Evolutionary conservation across 1,140 invertebrate genomes (phyloP).

Genomic region (Drusus annulatus): DNA sequence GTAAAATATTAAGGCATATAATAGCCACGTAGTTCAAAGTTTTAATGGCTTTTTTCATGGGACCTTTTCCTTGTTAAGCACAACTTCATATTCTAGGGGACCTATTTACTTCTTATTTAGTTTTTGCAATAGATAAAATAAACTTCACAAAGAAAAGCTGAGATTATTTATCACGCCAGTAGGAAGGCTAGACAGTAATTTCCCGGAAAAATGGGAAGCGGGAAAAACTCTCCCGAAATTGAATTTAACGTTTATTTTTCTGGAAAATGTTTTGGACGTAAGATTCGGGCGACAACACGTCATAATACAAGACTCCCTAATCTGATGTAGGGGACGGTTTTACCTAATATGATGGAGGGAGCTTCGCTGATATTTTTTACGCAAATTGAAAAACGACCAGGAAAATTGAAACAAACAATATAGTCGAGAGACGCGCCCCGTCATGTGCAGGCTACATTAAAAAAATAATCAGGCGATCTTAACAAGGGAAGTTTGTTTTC

Average conservation of each 20-base stretch:
- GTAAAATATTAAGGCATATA: constrained; percentile 23
- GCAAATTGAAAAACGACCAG: constrained; percentile 34
- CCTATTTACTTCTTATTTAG: constrained; percentile 23
- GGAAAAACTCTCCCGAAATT: constrained; percentile 1
- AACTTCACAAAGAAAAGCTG: background rate
- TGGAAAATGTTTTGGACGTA: background rate
- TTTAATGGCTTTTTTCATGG: constrained; percentile 40
- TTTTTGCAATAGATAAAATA: constrained; percentile 26
- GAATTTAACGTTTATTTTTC: constrained; percentile 13
- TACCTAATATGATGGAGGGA: background rate
- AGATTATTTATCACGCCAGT: background rate
- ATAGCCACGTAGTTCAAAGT: constrained; percentile 31
- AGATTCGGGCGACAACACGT: constrained; percentile 25
- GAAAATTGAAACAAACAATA: constrained; percentile 35
- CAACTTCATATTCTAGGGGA: constrained; percentile 18
- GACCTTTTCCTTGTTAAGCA: constrained; percentile 19
- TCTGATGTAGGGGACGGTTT: background rate
- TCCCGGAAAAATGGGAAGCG: background rate
- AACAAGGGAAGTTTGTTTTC: constrained; percentile 14
- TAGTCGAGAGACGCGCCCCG: constrained; percentile 3
- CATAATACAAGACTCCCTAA: constrained; percentile 7
- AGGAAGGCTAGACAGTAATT: background rate
- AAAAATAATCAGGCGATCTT: constrained; percentile 3
- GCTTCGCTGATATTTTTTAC: constrained; percentile 21
- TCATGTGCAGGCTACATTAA: constrained; percentile 8